Base-by-base conservation (phyloP, 2,888 invertebrate genomes). In the Gibbula magus region DNA sequence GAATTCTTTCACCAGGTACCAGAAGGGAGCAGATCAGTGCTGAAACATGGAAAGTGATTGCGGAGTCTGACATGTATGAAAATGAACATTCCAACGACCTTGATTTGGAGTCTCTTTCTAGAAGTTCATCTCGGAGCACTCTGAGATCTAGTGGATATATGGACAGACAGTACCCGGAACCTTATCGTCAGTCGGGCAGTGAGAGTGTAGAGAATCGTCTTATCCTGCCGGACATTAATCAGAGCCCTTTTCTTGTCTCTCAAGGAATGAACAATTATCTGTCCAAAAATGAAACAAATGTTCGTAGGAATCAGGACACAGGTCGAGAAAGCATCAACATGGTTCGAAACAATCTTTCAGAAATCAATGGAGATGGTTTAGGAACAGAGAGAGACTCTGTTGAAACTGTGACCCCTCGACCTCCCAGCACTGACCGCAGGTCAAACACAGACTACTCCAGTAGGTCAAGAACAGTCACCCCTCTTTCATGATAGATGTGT, bases 31-130 rank as follows among this genome's bases (percentile, higher is more conserved):
- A 85, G 2, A 88, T 89, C 22, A 82, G 85, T 45, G 88, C 88
- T 35, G 89, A 89, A 75, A 88, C 89, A 10, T 89, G 89, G 89
- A 86, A 86, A 77, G 82, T 88, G n/a, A 89, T 89, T 29, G 85
- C 85, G 10, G 84, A 86, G 81, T 86, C 87, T 61, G 85, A 86
- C 22, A 81, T 78, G 29, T 81, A 80, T 25, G 80, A 82, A 45
- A 84, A 85, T 5, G 81, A 79, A 52, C 81, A 83, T 29, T 75
- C 79, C 25, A 79, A 61, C 18, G 73, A 75, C 25, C 22, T 80
- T 66, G 56, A 54, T 70, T 0, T 74, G 32, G 29, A 79, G 20
- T 39, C 54, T 51, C 5, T 52, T 52, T 51, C 67, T n/a, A 20
- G 66, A 66, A 51, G 52, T 20, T 82, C 74, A 29, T 35, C 51